Conservation (phyloP, 92 coral and sea anemone species). For the Zoanthus sociatus region DNA sequence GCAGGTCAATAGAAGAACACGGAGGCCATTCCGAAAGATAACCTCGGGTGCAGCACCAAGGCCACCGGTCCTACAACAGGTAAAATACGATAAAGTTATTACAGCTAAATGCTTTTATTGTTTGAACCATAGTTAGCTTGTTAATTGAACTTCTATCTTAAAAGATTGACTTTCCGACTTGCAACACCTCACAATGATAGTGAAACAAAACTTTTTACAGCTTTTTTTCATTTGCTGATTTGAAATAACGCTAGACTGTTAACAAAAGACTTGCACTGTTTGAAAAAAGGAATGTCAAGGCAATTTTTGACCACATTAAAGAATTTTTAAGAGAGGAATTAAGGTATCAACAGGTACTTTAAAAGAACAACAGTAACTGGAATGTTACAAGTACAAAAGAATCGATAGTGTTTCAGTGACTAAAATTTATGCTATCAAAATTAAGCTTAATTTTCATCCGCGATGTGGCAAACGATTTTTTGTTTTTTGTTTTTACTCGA, state of each 20-base stretch:
- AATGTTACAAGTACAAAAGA: background rate
- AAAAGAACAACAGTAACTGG: background rate
- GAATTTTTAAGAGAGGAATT: background rate
- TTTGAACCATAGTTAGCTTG: conserved; percentile 12
- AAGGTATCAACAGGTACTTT: background rate
- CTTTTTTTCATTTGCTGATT: background rate
- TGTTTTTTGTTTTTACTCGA: background rate
- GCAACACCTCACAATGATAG: conserved; percentile 5
- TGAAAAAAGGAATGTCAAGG: background rate
- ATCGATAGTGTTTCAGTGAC: background rate
- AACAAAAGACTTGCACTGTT: conserved; percentile 6
- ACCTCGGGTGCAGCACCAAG: conserved; percentile 23
- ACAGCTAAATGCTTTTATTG: background rate
- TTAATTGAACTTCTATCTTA: conserved; percentile 1
- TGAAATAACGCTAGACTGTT: background rate
- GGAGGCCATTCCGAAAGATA: conserved; percentile 4
- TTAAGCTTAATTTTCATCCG: conserved; percentile 6
- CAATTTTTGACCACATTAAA: background rate
- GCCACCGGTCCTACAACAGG: conserved; percentile 16
- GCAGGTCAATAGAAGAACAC: conserved; percentile 16
- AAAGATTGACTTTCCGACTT: background rate
- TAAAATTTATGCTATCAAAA: background rate
- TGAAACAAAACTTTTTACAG: background rate
- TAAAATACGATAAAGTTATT: background rate
- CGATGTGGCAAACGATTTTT: background rate